Evolutionary conservation across 2,113 vertebrate genomes (phyloP), one percentile per base, ranked within the genome.

Genomic region (Beaufortia kweichowensis): DNA sequence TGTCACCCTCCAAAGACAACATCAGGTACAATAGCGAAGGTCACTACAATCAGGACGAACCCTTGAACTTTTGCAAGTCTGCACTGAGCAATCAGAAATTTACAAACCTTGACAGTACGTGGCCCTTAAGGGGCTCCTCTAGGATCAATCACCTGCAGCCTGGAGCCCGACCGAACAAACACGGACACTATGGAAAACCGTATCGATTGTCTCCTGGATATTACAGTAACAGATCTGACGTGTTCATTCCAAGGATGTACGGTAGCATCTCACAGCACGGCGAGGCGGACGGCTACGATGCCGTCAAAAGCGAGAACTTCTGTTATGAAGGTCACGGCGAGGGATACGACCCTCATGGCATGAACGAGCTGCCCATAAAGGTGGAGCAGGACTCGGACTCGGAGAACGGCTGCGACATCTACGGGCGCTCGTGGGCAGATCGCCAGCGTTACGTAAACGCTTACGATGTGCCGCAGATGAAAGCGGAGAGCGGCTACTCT

Each of bases 331-430:
- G 85, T 28, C 84, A 85, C 0, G 91, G 88, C 15, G 68, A 92
- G 10, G 84, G 86, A 43, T 93, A 92, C 21, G 88, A 93, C 0
- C 61, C 88, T 4, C 78, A 90, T 0, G 11, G 91, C 85, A 89
- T 94, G 41, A 72, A 91, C 0, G 93, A 95, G n/a, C 89, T 91
- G 84, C 92, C 94, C 31, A 93, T 98, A 83, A 98, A 98, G 87
- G 91, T 82, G 0, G 97, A 98, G 84, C 92, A 94, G 0, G 95
- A 98, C 84, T 94, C 94, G 0, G 95, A 95, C 84, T 91, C 94
- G 0, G 94, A 96, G 81, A 94, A 94, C 1, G 82, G 91, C 26
- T 89, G 87, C 0, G 91, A 94, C 0, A 81, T 85, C 57, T 94
- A 91, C 56, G 85, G 87, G 60, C 90, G 83, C 41, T 66, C 87